These are phyloP conservation scores for Limnothrissa miodon DNA, from an alignment of 2,113 vertebrate genomes.

Conservation along the genomic window DNA sequence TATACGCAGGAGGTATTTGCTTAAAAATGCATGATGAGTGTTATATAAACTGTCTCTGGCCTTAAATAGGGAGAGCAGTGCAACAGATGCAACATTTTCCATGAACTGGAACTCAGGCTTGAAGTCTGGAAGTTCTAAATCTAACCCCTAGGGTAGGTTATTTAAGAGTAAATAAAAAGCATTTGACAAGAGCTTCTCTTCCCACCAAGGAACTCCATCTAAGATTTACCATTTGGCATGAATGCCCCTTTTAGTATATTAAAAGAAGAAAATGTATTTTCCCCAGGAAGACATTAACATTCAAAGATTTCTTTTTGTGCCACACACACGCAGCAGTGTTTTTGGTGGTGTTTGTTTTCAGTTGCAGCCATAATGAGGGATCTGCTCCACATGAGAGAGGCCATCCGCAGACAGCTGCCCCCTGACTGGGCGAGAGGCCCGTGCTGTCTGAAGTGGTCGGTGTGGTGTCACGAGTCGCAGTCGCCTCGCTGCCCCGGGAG, in stretches of 20 bases:
- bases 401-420: background rate
- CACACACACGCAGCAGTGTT: slow-evolving; percentile 5
- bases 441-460: background rate
- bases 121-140: background rate
- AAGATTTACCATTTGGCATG: background rate
- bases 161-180: background rate
- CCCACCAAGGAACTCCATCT: background rate
- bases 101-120: background rate
- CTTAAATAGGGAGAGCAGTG: background rate
- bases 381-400: background rate
- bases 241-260: background rate
- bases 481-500: background rate
- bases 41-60: slow-evolving; percentile 11
- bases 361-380: background rate
- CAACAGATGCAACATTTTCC: background rate
- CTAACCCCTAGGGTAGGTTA: background rate
- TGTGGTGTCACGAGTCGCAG: background rate
- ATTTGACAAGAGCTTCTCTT: background rate
- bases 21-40: slow-evolving; percentile 1
- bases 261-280: background rate
- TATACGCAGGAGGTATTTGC: background rate
- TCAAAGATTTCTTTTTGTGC: background rate
- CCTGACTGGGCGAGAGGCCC: background rate
- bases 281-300: background rate
- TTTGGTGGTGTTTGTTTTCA: background rate